These are phyloP conservation scores for Arenicola marina DNA, from an alignment of 2,888 invertebrate species.

Conservation along the genomic window DNA sequence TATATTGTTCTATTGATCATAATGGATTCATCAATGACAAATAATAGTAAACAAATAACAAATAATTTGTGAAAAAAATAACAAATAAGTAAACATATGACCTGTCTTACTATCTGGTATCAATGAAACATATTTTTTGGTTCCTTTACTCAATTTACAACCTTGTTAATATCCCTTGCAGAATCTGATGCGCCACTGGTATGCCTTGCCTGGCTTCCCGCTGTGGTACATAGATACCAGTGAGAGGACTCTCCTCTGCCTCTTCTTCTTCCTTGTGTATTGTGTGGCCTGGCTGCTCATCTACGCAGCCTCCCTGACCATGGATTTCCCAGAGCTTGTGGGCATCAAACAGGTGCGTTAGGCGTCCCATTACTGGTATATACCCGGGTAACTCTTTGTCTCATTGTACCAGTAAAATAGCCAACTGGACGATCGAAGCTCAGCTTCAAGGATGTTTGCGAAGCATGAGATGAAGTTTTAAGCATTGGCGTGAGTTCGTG, in stretches of 20 bases:
- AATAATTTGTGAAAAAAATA: not conserved
- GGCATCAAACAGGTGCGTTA: slow-evolving; percentile 52
- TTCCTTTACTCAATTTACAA: too few relatives aligned
- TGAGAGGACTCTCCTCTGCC: slow-evolving; percentile 34
- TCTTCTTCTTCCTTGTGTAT: slow-evolving; percentile 45
- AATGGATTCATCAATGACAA: not conserved
- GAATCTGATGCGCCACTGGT: slow-evolving; percentile 41
- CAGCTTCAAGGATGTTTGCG: too few relatives aligned
- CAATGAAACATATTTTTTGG: too few relatives aligned
- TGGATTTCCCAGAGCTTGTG: slow-evolving; percentile 42
- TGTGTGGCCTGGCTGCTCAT: slow-evolving; percentile 40
- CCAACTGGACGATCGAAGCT: too few relatives aligned
- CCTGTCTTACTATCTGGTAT: too few relatives aligned
- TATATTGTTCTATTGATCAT: not conserved
- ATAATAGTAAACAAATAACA: not conserved
- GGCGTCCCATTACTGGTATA: too few relatives aligned
- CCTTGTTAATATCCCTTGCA: slow-evolving; percentile 14
- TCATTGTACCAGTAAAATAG: too few relatives aligned
- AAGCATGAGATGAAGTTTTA: too few relatives aligned
- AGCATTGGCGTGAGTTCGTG: too few relatives aligned
- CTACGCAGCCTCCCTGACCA: slow-evolving; percentile 36
- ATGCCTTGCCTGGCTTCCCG: slow-evolving; percentile 34
- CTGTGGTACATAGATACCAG: slow-evolving; percentile 45
- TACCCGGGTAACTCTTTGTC: too few relatives aligned
- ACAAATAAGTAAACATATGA: too few relatives aligned